Evolutionary conservation across 2,797 vertebrate genomes (phyloP), one percentile per base, ranked within the genome.

Genomic region (Lacerta agilis): DNA sequence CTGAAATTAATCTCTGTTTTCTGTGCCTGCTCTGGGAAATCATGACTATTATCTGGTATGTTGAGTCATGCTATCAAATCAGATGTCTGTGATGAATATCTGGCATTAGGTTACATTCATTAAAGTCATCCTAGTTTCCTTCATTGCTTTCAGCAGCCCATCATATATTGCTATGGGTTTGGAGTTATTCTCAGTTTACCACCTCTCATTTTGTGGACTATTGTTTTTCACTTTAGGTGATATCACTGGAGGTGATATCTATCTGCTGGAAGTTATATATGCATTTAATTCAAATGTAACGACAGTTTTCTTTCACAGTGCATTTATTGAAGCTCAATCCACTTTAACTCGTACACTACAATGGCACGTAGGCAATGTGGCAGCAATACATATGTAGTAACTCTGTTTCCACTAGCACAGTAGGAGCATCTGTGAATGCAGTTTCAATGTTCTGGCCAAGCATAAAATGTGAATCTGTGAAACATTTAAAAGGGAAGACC

Each of bases 401-500:
- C 89, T 95, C 92, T 88, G 94, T 93, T 95, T 95, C 89, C 90
- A 94, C 86, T 93, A 94, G 41, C 89, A 90, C 88, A 88, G 88
- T 90, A 95, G 91, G 94, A 96, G 94, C 94, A 94, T 94, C 90
- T 92, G 92, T 90, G 92, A 95, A 93, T 89, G 89, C 89, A 93
- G 91, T 94, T 93, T 89, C 89, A 75, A 71, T 95, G 89, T 93
- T 95, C 89, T 94, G 92, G 91, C 91, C 94, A 95, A 91, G 91
- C 94, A 95, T 91, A 94, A 97, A 96, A 95, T 93, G 88, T 67
- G 33, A 92, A 90, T 86, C 45, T 89, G 71, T 87, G 90, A 96
- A 95, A 95, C 92, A 94, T 95, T 96, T 94, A 94, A 94, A 88
- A 94, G 89, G 89, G 89, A 95, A 94, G 90, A 93, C 88, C 86